These are phyloP conservation scores for Hydrotaea cyrtoneurina DNA, from an alignment of 2,888 invertebrate genomes.

Conservation along the genomic window DNA sequence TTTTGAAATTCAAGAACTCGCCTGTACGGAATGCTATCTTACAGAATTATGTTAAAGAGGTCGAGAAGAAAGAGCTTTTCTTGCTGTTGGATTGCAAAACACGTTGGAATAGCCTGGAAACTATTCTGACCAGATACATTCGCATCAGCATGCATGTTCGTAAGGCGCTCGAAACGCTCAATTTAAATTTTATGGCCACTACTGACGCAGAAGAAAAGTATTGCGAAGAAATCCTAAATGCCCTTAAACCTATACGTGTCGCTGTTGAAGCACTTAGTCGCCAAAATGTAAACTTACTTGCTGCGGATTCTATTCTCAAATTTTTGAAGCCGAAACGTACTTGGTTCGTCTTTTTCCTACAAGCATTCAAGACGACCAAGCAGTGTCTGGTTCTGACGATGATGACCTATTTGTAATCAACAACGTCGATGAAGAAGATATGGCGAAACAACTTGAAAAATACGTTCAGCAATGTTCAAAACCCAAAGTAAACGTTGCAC, in stretches of 20 bases:
- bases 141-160: neutral
- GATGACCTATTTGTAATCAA: too few species aligned
- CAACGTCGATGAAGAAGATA: too few species aligned
- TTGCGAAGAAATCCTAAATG: neutral
- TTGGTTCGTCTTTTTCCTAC: too few species aligned
- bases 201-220: constrained; percentile 1
- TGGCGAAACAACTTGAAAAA: too few species aligned
- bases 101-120: neutral
- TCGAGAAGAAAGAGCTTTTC: too few species aligned
- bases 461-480: too few species aligned
- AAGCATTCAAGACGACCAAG: too few species aligned
- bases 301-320: neutral
- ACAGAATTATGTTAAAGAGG: too few species aligned
- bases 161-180: neutral
- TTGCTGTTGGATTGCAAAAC: neutral
- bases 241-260: neutral
- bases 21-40: neutral
- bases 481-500: too few species aligned
- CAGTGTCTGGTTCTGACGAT: too few species aligned
- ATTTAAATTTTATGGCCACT: neutral
- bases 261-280: constrained; percentile 1
- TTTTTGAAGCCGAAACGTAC: too few species aligned
- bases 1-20: neutral
- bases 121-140: neutral
- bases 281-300: neutral